These are phyloP conservation scores for Epinotia bilunana DNA, from an alignment of 2,888 invertebrate species.

Conservation along the genomic window DNA sequence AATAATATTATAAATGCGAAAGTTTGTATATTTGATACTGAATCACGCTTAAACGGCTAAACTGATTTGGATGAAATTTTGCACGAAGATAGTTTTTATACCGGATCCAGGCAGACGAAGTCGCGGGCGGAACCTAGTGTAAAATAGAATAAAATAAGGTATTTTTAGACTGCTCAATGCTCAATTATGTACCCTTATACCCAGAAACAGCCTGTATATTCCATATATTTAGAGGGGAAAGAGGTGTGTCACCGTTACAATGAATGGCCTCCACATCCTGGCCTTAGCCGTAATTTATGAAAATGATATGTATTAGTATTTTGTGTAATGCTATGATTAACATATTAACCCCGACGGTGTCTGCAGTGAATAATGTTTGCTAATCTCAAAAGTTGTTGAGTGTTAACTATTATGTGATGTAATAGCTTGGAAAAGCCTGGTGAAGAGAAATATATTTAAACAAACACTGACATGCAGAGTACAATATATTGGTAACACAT, in stretches of 20 bases:
- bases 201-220: neutral
- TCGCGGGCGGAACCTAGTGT: no score
- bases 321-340: slow-evolving; percentile 26
- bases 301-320: slow-evolving; percentile 41
- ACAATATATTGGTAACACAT: no score
- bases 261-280: slow-evolving; percentile 41
- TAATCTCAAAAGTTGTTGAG: neutral
- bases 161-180: neutral
- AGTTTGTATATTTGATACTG: no score
- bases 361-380: neutral
- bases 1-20: no score
- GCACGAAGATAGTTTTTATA: no score
- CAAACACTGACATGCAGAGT: no score
- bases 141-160: no score
- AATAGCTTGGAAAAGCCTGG: neutral
- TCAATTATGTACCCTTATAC: neutral
- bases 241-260: slow-evolving; percentile 43
- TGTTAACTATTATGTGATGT: neutral
- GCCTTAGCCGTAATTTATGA: slow-evolving; percentile 38
- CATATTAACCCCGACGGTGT: slow-evolving; percentile 15
- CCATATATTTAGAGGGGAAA: slow-evolving; percentile 34
- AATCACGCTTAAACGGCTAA: no score
- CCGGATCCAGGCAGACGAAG: no score
- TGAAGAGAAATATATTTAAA: no score
- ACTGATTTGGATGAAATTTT: no score